Percentiles rank a stretch among this genome's conserved stretches.
These are phyloP conservation scores for Cyphomyrus plagiostoma DNA, from an alignment of 2,113 vertebrate species.

Conservation along the genomic window DNA sequence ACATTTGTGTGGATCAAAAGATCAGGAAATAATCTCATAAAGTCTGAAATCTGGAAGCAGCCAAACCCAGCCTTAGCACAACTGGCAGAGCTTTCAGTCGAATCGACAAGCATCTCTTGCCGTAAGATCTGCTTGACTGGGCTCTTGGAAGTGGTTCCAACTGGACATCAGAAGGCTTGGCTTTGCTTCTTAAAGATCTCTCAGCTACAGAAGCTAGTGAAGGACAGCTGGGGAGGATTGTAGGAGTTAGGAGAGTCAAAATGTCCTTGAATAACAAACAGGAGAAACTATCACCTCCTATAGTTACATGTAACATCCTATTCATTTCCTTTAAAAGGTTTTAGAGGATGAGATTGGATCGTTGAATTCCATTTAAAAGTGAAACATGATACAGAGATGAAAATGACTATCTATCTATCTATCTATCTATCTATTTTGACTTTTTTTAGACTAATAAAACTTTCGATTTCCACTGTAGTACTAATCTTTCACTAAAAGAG, in stretches of 20 bases:
- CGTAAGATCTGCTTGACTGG: not conserved
- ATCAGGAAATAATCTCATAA: not conserved
- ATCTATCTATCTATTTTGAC: too few relatives aligned
- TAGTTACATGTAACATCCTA: not conserved
- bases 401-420: not conserved
- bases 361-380: not conserved
- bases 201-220: not conserved
- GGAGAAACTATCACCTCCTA: not conserved
- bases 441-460: not conserved
- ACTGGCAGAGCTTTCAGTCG: not conserved
- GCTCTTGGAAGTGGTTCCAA: conserved; percentile 3
- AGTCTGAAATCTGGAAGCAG: not conserved
- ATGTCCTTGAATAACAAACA: conserved; percentile 7
- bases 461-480: not conserved
- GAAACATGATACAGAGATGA: not conserved
- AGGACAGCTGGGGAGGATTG: conserved; percentile 9
- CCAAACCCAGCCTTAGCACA: not conserved
- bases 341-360: not conserved
- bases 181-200: not conserved
- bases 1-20: not conserved
- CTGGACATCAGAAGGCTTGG: not conserved
- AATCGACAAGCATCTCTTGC: not conserved
- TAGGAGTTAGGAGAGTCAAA: not conserved
- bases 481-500: not conserved
- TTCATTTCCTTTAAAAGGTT: not conserved